phyloP scores from a whole-genome alignment of 2,113 vertebrate genomes.

The Tychaedon coryphoeus region DNA sequence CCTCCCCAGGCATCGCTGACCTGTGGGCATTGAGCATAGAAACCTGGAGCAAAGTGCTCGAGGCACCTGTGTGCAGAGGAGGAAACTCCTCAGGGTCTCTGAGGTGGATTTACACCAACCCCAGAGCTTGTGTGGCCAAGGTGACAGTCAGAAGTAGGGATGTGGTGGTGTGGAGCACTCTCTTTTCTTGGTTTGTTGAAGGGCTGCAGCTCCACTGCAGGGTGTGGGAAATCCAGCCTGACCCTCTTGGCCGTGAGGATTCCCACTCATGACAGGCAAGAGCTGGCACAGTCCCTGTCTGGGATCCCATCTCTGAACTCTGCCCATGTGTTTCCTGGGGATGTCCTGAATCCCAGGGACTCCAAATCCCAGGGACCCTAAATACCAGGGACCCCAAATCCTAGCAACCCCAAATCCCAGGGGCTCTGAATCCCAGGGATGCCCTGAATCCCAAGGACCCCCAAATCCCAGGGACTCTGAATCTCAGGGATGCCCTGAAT shows the following conservation, averaged over 20 bases:
- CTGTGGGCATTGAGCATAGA: no score
- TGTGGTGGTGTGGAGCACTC: neutral
- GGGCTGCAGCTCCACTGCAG: neutral
- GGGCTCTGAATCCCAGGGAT: no score
- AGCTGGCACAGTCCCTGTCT: fast-evolving
- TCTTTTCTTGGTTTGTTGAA: neutral
- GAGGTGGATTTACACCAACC: neutral
- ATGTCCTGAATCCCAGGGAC: neutral
- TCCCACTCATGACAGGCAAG: neutral
- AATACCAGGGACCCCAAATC: neutral
- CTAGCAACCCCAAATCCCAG: no score
- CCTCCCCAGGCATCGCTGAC: no score
- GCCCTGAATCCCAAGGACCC: no score
- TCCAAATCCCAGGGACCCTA: neutral
- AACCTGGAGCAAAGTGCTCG: neutral
- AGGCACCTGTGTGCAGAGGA: neutral
- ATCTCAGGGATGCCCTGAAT: no score
- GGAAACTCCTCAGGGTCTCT: neutral
- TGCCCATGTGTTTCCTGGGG: fast-evolving
- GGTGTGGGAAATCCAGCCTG: fast-evolving
- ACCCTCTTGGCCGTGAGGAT: neutral
- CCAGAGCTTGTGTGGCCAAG: neutral
- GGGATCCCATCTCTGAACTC: fast-evolving
- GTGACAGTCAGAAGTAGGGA: fast-evolving
- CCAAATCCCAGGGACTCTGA: no score